These are phyloP conservation scores for Vulpes ferrilata DNA, from an alignment of 2,113 vertebrate species.

Conservation along the genomic window DNA sequence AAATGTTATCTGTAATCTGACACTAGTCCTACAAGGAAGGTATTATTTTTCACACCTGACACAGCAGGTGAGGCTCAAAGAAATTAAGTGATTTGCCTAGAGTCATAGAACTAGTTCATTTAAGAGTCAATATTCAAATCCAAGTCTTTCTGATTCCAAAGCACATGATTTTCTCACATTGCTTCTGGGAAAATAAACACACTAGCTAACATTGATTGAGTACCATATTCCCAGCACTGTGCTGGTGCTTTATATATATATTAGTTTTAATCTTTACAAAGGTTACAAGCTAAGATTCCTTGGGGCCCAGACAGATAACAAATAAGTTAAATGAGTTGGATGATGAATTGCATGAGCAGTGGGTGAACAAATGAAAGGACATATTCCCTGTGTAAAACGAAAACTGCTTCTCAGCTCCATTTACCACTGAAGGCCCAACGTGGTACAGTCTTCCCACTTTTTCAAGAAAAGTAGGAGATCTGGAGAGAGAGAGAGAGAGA, in stretches of 20 bases:
- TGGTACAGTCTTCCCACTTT: neutral
- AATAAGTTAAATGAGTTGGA: neutral
- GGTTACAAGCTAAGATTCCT: neutral
- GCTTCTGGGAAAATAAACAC: slow-evolving; percentile 35
- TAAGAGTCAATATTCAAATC: neutral
- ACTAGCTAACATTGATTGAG: neutral
- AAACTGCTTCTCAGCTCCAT: neutral
- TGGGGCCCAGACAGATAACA: neutral
- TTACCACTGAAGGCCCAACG: neutral
- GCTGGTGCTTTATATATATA: neutral
- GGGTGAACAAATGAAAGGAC: neutral
- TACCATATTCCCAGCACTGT: neutral
- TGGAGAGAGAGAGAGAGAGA: neutral
- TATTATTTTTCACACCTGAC: neutral
- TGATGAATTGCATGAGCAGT: neutral
- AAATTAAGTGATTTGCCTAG: neutral
- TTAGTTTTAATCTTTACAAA: slow-evolving; percentile 28
- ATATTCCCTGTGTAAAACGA: neutral
- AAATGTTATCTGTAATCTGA: neutral
- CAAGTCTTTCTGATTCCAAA: neutral
- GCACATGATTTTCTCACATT: neutral
- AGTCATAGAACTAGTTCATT: neutral
- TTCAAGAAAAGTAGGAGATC: slow-evolving; percentile 23
- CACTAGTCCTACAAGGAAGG: neutral
- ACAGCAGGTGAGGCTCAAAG: neutral